These are phyloP conservation scores for Leucania comma DNA, from an alignment of 2,888 invertebrate species.

Conservation along the genomic window DNA sequence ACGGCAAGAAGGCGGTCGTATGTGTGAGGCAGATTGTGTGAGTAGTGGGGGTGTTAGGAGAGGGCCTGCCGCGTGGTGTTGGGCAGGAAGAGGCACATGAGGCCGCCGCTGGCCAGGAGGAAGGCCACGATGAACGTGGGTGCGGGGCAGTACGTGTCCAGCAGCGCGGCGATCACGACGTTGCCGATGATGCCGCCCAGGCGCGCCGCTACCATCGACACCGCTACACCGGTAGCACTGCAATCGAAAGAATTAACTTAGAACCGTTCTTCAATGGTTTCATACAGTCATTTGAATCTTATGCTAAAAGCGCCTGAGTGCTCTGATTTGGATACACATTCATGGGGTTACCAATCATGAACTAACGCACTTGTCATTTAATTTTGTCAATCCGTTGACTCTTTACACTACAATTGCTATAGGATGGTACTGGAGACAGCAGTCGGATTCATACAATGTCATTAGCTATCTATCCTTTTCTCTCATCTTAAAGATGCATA, in stretches of 20 bases:
- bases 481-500: too few relatives aligned
- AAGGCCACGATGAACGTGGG: constrained; percentile 97
- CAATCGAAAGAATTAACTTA: constrained; percentile 58
- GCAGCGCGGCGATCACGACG: constrained; percentile 96
- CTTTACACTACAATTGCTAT: too few relatives aligned
- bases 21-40: constrained; percentile 24
- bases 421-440: too few relatives aligned
- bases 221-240: constrained; percentile 97
- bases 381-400: not conserved
- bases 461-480: too few relatives aligned
- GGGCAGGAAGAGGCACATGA: constrained; percentile 96
- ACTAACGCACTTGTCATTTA: not conserved
- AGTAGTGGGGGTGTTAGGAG: constrained; percentile 73
- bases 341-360: not conserved
- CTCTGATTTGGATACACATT: not conserved
- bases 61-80: constrained; percentile 96
- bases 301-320: not conserved
- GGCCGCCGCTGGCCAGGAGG: constrained; percentile 96
- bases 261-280: not conserved
- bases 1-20: constrained; percentile 43
- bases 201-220: constrained; percentile 97
- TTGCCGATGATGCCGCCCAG: constrained; percentile 97
- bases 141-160: constrained; percentile 97
- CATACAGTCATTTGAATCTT: not conserved
- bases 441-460: too few relatives aligned